phyloP scores from a whole-genome alignment of 2,888 invertebrate genomes.

The Caenorhabditis sp. region DNA sequence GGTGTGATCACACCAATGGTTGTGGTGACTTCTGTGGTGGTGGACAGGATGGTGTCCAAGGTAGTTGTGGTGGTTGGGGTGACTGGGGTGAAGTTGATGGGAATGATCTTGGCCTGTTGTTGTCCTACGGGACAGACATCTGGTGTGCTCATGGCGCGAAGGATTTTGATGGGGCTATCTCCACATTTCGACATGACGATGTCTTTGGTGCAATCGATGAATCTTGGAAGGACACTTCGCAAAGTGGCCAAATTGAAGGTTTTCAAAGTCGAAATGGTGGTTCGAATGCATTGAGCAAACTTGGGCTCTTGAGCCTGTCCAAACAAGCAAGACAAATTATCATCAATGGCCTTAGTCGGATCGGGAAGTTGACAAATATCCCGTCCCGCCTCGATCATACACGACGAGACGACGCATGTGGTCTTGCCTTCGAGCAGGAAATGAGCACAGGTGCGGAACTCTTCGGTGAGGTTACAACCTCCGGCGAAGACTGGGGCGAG shows the following conservation, averaged over 20 bases:
- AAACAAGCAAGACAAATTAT: conserved; percentile 65
- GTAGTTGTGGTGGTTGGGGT: conserved; percentile 14
- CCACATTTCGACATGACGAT: conserved; percentile 65
- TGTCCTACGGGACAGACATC: conserved; percentile 53
- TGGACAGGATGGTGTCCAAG: conserved; percentile 22
- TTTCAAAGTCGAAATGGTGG: conserved; percentile 65
- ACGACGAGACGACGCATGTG: conserved; percentile 63
- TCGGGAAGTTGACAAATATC: conserved; percentile 64
- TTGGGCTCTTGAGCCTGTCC: conserved; percentile 63
- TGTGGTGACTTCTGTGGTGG: conserved; percentile 4
- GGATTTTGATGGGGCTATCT: conserved; percentile 56
- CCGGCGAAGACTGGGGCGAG: conserved; percentile 68
- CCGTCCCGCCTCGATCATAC: conserved; percentile 64
- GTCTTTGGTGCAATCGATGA: conserved; percentile 65
- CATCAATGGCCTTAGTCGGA: conserved; percentile 66
- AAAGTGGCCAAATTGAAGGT: conserved; percentile 62
- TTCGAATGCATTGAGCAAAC: conserved; percentile 66
- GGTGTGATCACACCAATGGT: background rate
- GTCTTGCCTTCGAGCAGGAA: conserved; percentile 46
- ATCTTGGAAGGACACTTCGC: conserved; percentile 61
- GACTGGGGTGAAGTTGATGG: conserved; percentile 33
- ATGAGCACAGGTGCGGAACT: conserved; percentile 51
- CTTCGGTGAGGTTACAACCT: conserved; percentile 64
- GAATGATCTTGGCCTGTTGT: conserved; percentile 38
- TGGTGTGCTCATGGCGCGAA: conserved; percentile 57